Conservation (phyloP, 2,888 invertebrate genomes). For the Hydrotaea diabolus region DNA sequence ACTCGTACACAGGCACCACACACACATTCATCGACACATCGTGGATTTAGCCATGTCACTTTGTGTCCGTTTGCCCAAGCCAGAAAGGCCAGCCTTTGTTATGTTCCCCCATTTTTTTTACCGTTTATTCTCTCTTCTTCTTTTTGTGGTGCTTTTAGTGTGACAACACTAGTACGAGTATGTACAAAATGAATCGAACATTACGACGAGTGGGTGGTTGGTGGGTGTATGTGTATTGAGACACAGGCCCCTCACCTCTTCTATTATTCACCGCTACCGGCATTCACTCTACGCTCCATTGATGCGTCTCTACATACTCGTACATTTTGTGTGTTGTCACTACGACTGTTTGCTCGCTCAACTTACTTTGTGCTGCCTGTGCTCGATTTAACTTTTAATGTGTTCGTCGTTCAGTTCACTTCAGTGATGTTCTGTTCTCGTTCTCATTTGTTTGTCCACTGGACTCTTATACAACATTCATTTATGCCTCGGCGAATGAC, state of each 20-base stretch:
- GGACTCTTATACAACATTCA: too few relatives aligned
- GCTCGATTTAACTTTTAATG: constrained; percentile 55
- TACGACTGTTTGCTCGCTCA: constrained; percentile 48
- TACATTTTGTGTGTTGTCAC: neutral
- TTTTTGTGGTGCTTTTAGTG: too few relatives aligned
- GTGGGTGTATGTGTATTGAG: constrained; percentile 32
- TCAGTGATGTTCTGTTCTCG: neutral
- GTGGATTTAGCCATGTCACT: neutral
- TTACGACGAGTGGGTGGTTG: constrained; percentile 25
- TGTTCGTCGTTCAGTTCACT: constrained; percentile 48
- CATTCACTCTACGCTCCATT: constrained; percentile 13
- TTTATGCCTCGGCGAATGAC: neutral
- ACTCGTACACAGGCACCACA: neutral
- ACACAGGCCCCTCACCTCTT: neutral
- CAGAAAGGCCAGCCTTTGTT: constrained; percentile 48
- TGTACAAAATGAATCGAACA: constrained; percentile 49
- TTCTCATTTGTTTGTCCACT: too few relatives aligned
- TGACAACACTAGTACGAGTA: too few relatives aligned
- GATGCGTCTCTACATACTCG: neutral
- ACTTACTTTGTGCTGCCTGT: constrained; percentile 48
- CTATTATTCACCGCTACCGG: too few relatives aligned
- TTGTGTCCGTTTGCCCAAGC: neutral
- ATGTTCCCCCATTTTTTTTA: neutral
- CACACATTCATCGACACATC: too few relatives aligned
- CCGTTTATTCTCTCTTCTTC: constrained; percentile 31